Base-by-base conservation (phyloP, 2,113 vertebrate species). In the Pavo muticus region DNA sequence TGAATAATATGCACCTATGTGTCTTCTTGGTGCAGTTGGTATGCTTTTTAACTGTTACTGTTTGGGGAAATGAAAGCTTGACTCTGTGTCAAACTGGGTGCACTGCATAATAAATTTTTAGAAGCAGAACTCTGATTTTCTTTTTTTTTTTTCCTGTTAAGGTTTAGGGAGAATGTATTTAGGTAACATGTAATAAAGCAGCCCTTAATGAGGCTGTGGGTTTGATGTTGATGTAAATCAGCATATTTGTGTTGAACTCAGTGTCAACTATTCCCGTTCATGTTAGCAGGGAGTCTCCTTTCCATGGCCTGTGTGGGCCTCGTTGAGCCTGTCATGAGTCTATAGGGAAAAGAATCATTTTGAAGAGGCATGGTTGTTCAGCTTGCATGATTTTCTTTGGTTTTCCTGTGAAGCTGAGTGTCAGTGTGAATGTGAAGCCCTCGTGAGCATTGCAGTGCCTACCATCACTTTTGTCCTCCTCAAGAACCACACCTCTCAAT, bases 1-100 rank as follows among this genome's bases (percentile, higher is more conserved):
- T 37, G 69, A 88, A 40, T 32, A 47, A n/a, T 61, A 10, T n/a
- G 30, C 25, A 30, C 42, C 2, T 4, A 29, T 56, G 35, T 59
- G 42, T 92, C 88, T 76, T 73, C 48, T 80, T 60, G 29, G 25
- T 77, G 37, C 83, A 78, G 57, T 67, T 91, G 69, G n/a, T 47
- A 84, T 86, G 52, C 81, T 91, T 59, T 94, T 77, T 54, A 91
- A 68, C 63, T 76, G 10, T 48, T 88, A 50, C 47, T 87, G 75
- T 86, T 85, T 74, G 29, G 69, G 95, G 90, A 95, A 93, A 95
- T 73, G 82, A 81, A 89, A 91, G 16, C 39, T 75, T 90, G 78
- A 56, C 24, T 74, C 23, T 72, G 8, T 7, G 6, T 73, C 21
- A 20, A 84, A 67, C 30, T 20, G 68, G 74, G 50, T 74, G 35